Evolutionary conservation across 92 coral and sea anemone species (phyloP).

Genomic region (Palythoa grandiflora): DNA sequence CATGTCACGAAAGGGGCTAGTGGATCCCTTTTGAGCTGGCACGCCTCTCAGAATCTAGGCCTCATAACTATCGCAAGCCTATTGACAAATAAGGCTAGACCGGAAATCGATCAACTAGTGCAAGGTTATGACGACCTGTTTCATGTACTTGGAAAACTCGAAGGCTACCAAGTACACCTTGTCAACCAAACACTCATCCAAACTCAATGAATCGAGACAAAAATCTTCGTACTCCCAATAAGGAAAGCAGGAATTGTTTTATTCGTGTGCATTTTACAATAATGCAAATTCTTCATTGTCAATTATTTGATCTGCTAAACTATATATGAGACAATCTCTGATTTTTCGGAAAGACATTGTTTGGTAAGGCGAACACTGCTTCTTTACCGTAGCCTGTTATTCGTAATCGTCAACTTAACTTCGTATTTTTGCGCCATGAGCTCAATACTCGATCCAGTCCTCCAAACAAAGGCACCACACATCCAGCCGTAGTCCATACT

Average conservation of each 20-base stretch:
- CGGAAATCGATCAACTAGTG: slow-evolving; percentile 45
- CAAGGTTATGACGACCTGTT: slow-evolving; percentile 14
- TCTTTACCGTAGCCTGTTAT: background rate
- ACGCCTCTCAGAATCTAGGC: slow-evolving; percentile 51
- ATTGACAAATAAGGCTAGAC: slow-evolving; percentile 33
- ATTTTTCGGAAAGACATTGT: background rate
- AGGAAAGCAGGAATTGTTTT: slow-evolving; percentile 32
- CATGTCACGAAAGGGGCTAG: slow-evolving; percentile 43
- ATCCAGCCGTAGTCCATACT: background rate
- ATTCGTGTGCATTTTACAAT: slow-evolving; percentile 20
- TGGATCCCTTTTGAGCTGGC: slow-evolving; percentile 54
- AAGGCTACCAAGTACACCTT: slow-evolving; percentile 30
- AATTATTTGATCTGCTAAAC: background rate
- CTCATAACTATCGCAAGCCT: slow-evolving; percentile 42
- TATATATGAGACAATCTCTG: background rate
- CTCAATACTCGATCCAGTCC: background rate
- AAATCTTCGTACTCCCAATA: slow-evolving; percentile 41
- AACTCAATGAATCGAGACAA: slow-evolving; percentile 34
- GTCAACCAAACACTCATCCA: slow-evolving; percentile 24
- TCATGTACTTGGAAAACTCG: no score
- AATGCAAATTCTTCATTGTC: background rate
- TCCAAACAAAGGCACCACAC: background rate
- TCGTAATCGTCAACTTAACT: slow-evolving; percentile 8
- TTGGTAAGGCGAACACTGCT: background rate
- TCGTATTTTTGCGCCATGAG: slow-evolving; percentile 8